Conservation (phyloP, 2,888 invertebrate genomes). For the Drosophila subquinaria region DNA sequence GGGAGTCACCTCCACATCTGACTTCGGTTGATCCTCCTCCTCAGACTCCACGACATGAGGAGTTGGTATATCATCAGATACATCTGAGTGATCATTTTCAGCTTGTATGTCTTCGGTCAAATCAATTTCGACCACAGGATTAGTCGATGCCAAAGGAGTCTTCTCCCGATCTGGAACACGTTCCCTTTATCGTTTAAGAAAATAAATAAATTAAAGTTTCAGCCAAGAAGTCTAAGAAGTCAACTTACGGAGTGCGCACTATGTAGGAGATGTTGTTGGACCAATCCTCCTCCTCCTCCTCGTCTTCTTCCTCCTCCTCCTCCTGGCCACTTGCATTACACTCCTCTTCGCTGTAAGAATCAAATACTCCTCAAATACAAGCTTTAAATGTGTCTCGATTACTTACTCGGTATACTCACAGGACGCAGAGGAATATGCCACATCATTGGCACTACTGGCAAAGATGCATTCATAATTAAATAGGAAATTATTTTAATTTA, state of each 20-base stretch:
- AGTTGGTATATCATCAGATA: neutral
- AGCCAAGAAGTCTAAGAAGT: too few relatives aligned
- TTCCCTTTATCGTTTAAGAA: neutral
- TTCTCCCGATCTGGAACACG: neutral
- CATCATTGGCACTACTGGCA: neutral
- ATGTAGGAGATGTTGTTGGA: constrained; percentile 43
- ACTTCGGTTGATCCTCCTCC: neutral
- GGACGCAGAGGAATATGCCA: neutral
- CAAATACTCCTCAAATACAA: neutral
- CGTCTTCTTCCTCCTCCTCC: constrained; percentile 27
- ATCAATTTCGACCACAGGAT: neutral
- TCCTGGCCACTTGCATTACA: neutral
- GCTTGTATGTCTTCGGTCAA: neutral
- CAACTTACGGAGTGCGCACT: constrained; percentile 45
- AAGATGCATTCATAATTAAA: neutral
- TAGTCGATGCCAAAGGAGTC: too few relatives aligned
- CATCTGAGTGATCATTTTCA: neutral
- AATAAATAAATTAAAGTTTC: neutral
- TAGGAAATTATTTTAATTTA: neutral
- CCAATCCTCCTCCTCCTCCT: constrained; percentile 53
- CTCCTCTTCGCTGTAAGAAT: constrained; percentile 22
- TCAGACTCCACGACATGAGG: neutral
- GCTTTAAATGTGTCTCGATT: neutral
- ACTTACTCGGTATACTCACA: constrained; percentile 30
- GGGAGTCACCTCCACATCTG: neutral